phyloP scores from a whole-genome alignment of 2,888 invertebrate genomes.

The Calameuta filiformis region DNA sequence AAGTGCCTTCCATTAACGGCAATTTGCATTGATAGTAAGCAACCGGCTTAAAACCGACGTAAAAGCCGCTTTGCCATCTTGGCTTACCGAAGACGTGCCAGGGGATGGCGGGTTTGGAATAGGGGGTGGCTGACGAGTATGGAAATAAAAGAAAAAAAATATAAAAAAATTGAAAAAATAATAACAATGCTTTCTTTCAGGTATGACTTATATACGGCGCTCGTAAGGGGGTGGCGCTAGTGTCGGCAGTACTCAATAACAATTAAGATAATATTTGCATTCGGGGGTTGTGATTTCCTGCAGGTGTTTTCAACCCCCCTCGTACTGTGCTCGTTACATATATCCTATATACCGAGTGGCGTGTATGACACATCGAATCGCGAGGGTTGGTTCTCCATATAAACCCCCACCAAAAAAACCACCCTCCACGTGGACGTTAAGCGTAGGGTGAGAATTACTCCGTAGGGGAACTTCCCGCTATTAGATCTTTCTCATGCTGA shows the following conservation, averaged over 20 bases:
- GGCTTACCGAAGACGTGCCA: not conserved
- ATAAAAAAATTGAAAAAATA: not conserved
- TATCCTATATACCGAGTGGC: slow-evolving; percentile 44
- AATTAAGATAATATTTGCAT: slow-evolving; percentile 66
- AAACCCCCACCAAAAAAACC: not conserved
- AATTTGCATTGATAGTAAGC: slow-evolving; percentile 63
- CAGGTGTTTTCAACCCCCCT: slow-evolving; percentile 52
- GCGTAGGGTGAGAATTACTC: slow-evolving; percentile 38
- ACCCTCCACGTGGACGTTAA: slow-evolving; percentile 25
- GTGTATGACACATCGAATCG: slow-evolving; percentile 59
- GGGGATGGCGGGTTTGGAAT: not conserved
- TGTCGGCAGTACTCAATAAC: slow-evolving; percentile 44
- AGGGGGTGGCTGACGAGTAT: not conserved
- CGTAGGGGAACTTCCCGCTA: slow-evolving; percentile 32
- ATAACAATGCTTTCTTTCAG: not conserved
- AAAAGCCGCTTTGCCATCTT: slow-evolving; percentile 55
- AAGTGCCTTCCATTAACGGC: slow-evolving; percentile 60
- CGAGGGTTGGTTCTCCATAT: slow-evolving; percentile 24
- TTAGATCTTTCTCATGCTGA: slow-evolving; percentile 66
- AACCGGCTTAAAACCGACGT: slow-evolving; percentile 52
- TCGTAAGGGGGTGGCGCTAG: not conserved
- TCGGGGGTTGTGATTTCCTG: slow-evolving; percentile 65
- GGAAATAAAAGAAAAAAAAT: not conserved
- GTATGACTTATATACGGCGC: not conserved
- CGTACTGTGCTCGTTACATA: slow-evolving; percentile 45